These are phyloP conservation scores for Propithecus coquereli DNA, from an alignment of 2,113 vertebrate genomes.

Conservation along the genomic window DNA sequence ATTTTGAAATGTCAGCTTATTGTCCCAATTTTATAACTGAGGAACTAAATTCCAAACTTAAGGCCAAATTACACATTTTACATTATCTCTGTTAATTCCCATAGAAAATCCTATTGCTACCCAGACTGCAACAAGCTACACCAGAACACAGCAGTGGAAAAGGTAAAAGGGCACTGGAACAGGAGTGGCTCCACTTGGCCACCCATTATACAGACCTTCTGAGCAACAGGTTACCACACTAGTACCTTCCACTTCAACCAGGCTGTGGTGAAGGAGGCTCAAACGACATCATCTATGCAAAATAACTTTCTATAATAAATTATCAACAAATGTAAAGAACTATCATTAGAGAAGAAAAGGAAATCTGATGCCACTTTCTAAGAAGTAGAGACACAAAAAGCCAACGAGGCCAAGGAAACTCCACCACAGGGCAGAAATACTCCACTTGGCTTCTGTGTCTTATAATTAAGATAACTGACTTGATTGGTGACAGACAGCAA, in stretches of 20 bases:
- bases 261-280: neutral
- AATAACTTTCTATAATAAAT: neutral
- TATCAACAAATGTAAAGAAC: neutral
- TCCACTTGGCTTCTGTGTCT: neutral
- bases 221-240: neutral
- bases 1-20: constrained; percentile 18
- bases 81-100: neutral
- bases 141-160: neutral
- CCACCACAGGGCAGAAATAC: neutral
- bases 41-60: neutral
- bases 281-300: neutral
- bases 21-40: neutral
- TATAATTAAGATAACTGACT: constrained; percentile 20
- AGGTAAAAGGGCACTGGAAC: neutral
- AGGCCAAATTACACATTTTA: neutral
- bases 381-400: neutral
- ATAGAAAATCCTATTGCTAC: neutral
- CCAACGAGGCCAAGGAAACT: neutral
- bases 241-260: neutral
- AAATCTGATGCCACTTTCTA: neutral
- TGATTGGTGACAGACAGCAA: neutral
- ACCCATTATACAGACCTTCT: neutral
- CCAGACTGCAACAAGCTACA: neutral
- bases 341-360: neutral
- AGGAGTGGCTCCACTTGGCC: neutral